These are phyloP conservation scores for Dasypolia templi DNA, from an alignment of 2,888 invertebrate species.

Conservation along the genomic window DNA sequence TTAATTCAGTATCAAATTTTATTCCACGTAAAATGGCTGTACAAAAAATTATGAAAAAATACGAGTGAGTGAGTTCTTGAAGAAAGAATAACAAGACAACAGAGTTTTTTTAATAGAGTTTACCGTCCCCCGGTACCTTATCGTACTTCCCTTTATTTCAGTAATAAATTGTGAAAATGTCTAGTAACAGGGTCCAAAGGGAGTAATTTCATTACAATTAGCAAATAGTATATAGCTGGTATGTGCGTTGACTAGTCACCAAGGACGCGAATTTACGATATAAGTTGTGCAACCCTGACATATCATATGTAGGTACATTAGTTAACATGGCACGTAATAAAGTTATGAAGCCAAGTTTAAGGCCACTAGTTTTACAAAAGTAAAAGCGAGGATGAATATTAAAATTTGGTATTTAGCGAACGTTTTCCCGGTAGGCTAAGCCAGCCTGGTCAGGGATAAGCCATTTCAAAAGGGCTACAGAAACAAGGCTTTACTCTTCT, in stretches of 20 bases:
- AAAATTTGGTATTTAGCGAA: background rate
- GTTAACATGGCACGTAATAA: conserved; percentile 22
- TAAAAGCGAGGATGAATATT: conserved; percentile 1
- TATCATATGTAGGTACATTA: conserved; percentile 8
- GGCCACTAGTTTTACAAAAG: conserved; percentile 16
- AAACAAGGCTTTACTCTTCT: background rate
- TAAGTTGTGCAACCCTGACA: conserved; percentile 25
- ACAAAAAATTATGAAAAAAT: conserved; percentile 20
- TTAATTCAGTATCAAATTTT: background rate
- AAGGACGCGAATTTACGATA: conserved; percentile 53
- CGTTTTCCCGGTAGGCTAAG: background rate
- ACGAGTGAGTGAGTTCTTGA: conserved; percentile 11
- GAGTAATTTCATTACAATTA: conserved; percentile 49
- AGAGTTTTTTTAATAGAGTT: conserved; percentile 42
- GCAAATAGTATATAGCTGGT: conserved; percentile 7
- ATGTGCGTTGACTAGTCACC: conserved; percentile 40
- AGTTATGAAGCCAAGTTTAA: conserved; percentile 22
- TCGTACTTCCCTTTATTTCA: conserved; percentile 29
- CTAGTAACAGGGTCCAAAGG: conserved; percentile 29
- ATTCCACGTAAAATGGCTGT: background rate
- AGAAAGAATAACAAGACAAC: conserved; percentile 28
- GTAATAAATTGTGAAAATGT: conserved; percentile 37
- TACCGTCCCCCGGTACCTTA: conserved; percentile 12
- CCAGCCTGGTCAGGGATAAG: too few relatives aligned
- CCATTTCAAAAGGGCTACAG: too few relatives aligned